Evolutionary conservation across 2,113 vertebrate genomes (phyloP).

Genomic region (Genyomyrus donnyi): DNA sequence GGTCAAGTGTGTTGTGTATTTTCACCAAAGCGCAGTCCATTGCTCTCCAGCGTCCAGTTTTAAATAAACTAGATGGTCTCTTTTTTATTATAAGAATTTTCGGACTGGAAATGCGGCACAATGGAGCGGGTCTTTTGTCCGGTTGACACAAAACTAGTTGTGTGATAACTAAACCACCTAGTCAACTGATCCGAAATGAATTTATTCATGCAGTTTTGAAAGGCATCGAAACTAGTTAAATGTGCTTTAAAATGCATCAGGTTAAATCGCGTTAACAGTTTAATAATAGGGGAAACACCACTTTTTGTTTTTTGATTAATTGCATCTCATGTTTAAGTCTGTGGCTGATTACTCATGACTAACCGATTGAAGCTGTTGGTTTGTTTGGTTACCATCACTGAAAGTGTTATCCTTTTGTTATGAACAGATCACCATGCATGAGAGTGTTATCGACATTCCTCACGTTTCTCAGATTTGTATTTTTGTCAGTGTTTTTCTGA

Average conservation of each 20-base stretch:
- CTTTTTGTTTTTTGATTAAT: background rate
- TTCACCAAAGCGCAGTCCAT: background rate
- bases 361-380: background rate
- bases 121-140: background rate
- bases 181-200: background rate
- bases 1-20: background rate
- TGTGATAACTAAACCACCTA: background rate
- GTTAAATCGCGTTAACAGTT: background rate
- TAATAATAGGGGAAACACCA: background rate
- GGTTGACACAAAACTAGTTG: background rate
- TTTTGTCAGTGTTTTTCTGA: conserved; percentile 26
- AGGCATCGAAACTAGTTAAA: background rate
- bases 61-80: background rate
- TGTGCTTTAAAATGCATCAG: background rate
- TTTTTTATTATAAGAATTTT: background rate
- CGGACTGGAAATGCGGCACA: background rate
- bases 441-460: background rate
- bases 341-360: background rate
- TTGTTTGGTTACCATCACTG: background rate
- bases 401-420: background rate
- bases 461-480: background rate
- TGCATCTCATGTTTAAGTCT: background rate
- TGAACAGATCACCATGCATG: background rate
- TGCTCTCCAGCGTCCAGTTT: background rate
- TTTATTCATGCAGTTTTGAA: background rate